Conservation (phyloP, 2,113 vertebrate genomes). For the Spea multiplicata region DNA sequence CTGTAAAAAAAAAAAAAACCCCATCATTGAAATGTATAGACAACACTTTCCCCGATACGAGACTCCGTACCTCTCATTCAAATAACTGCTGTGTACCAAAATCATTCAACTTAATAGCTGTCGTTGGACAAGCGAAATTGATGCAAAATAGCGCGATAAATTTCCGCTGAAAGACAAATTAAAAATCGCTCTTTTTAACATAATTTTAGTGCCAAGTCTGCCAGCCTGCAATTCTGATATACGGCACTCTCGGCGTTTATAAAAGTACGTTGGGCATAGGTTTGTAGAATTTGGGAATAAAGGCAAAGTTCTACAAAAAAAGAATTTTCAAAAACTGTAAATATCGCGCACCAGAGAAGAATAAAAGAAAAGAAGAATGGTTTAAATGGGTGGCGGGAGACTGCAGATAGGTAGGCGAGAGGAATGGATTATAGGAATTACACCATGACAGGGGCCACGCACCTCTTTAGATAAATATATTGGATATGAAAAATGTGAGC, state of each 20-base stretch:
- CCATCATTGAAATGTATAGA: not conserved
- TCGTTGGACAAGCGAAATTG: not conserved
- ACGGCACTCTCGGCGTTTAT: slow-evolving; percentile 6
- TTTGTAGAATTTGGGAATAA: not conserved
- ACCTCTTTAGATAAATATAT: slow-evolving; percentile 17
- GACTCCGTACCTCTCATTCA: not conserved
- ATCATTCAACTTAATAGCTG: not conserved
- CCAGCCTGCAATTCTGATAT: slow-evolving; percentile 17
- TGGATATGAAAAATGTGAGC: not conserved
- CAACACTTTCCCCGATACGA: not conserved
- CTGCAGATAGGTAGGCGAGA: not conserved
- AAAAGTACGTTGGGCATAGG: slow-evolving; percentile 25
- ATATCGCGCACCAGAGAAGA: too few relatives aligned
- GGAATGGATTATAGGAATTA: slow-evolving; percentile 2
- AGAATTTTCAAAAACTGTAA: too few relatives aligned
- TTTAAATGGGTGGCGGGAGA: not conserved
- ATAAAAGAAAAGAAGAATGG: not conserved
- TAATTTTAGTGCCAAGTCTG: not conserved
- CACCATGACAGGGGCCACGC: slow-evolving; percentile 11
- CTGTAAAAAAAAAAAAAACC: not conserved
- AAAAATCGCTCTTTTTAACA: slow-evolving; percentile 20
- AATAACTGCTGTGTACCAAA: not conserved
- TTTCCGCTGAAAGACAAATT: slow-evolving; percentile 20
- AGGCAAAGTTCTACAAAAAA: too few relatives aligned
- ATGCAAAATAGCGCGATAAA: slow-evolving; percentile 9